Base-by-base conservation (phyloP, 2,888 invertebrate species). In the Mystacides longicornis region DNA sequence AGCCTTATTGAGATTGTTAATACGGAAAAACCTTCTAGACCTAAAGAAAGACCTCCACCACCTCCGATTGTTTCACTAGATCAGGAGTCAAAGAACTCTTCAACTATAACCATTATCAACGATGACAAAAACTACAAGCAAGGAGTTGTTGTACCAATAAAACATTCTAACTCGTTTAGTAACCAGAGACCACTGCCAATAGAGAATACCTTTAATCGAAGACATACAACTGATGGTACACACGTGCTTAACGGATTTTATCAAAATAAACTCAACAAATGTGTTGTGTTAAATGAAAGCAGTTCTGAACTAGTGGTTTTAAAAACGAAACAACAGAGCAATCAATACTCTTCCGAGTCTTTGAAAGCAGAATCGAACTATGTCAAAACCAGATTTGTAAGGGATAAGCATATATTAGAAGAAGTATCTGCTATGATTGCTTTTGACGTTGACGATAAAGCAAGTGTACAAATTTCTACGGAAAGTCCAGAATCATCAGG, bases 311-410 rank as follows among this genome's bases (percentile, higher is more conserved):
- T 49, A n/a, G 33, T 37, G 14, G 3, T 3, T 7, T 14, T 19
- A 16, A 43, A n/a, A 18, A 43, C 16, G 4, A 20, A 19, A 45
- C 5, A 5, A 21, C 18, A 45, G 11, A 21, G 20, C 3, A 21
- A 20, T 23, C 68, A 77, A 59, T 63, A 68, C n/a, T 63, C 65
- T 33, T 71, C 11, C 23, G 49, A 74, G 64, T 67, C 71, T 23
- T 73, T 73, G 59, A 77, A 76, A 65, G 74, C 75, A 46, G 61
- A 61, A 46, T 57, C 61, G 56, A 77, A 75, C 62, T 77, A 77
- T 53, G 77, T 77, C 0, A 77, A 77, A 67, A 75, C 77, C 22
- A 68, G 77, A 21, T 77, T 77, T 66, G 65, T 77, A 31, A 68
- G 76, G 23, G 75, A 71, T 54, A 75, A 75, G 49, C 46, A 48